Base-by-base conservation (phyloP, 2,113 vertebrate species). In the Aptenodytes patagonicus region DNA sequence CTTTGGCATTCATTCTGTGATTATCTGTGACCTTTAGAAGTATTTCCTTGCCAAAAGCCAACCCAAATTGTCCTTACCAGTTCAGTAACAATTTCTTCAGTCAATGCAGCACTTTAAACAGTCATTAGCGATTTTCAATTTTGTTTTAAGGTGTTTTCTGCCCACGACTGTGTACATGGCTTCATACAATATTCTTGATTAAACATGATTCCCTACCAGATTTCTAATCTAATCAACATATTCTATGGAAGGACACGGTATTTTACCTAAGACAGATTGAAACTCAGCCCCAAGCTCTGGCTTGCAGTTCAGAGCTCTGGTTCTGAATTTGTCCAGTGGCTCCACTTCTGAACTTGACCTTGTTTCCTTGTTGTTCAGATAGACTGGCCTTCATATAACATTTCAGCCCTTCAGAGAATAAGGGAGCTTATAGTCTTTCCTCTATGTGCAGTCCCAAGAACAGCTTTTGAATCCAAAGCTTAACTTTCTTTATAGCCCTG, bases 161-260 rank as follows among this genome's bases (percentile, higher is more conserved):
- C 29, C n/a, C 17, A 28, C 1, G 2, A 11, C 25, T 20, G 1
- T 24, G 11, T 71, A 29, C 9, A 4, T 13, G 16, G 19, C 19
- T 94, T 83, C 46, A 40, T 66, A n/a, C 8, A 51, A 69, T 60
- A 46, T 44, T 52, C 36, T 64, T 72, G 8, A 57, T 69, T 36
- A 80, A 77, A 66, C 85, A 54, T 9, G 13, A 54, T 58, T 82
- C 34, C 19, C 38, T 47, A 24, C 8, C 13, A 44, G 18, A 42
- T 66, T 81, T 49, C 69, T 81, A 42, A 38, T 64, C 66, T 71
- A 69, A 81, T 11, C 34, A 32, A 52, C 2, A 9, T 69, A 9
- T 42, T 77, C 29, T 57, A 1, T 34, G 36, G 20, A 79, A 60
- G 22, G n/a, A 16, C 9, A 13, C 0, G 1, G 12, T 24, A 52